These are phyloP conservation scores for Papilio xuthus DNA, from an alignment of 1,140 invertebrate species.

Conservation along the genomic window DNA sequence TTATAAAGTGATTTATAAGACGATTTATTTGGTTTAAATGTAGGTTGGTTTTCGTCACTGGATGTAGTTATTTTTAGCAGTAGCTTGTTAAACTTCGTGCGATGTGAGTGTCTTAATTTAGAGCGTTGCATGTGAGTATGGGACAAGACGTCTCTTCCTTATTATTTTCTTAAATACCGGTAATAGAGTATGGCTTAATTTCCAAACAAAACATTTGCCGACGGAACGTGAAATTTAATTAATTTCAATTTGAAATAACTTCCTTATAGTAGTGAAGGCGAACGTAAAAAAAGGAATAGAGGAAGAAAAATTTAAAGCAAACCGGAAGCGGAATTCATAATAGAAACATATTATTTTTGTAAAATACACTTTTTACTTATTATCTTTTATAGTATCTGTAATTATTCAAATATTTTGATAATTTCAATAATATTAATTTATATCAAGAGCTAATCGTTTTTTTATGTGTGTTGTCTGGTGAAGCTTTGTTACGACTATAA, in stretches of 20 bases:
- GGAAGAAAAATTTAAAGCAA: no score
- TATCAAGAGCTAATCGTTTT: neutral
- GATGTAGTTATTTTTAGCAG: conserved; percentile 75
- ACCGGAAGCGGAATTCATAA: no score
- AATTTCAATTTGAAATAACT: neutral
- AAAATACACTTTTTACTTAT: no score
- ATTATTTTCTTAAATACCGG: conserved; percentile 40
- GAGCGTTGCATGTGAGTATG: conserved; percentile 71
- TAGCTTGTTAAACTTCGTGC: conserved; percentile 72
- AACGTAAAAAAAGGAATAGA: no score
- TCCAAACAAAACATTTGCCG: neutral
- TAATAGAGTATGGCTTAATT: conserved; percentile 13
- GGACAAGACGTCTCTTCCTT: conserved; percentile 62
- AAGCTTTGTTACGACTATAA: neutral
- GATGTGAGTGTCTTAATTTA: conserved; percentile 75
- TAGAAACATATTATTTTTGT: no score
- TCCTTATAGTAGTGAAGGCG: no score
- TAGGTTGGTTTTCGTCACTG: conserved; percentile 71
- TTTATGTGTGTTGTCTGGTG: neutral
- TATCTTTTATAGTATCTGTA: no score
- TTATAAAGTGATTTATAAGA: conserved; percentile 40
- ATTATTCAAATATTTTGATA: neutral
- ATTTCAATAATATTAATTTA: neutral
- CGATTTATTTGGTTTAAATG: conserved; percentile 47
- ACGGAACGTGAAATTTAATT: neutral